Base-by-base conservation (phyloP, 2,113 vertebrate genomes). In the Balaenoptera acutorostrata region DNA sequence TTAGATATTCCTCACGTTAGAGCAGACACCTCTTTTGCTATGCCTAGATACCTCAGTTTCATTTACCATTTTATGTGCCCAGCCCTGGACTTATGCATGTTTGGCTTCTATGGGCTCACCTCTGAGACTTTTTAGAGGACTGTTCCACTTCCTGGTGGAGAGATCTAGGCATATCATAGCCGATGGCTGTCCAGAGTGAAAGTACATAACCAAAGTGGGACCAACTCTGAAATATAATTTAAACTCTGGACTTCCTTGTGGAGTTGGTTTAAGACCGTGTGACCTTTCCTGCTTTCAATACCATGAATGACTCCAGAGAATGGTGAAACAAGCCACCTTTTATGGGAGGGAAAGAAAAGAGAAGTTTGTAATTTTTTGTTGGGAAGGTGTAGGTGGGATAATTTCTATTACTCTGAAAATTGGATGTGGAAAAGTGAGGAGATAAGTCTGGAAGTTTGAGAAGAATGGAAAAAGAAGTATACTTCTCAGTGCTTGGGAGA, bases 91-190 rank as follows among this genome's bases (percentile, higher is more conserved):
- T 57, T 75, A 25, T 9, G 12, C 36, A 17, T 23, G 25, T 11
- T 36, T 75, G 44, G 3, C 27, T 55, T 27, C 14, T 75, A 2
- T 23, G 8, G 18, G 6, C 18, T 90, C 12, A 68, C 17, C 17
- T 39, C 6, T 77, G 66, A 78, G 78, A 25, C 31, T 61, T 90
- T 86, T 88, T 33, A 90, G 57, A 86, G 33, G 20, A 82, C 23
- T 15, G 11, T 25, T 59, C 20, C 6, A 41, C 20, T 0, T 29
- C 5, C 27, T 20, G 23, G 1, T 75, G 8, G 13, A n/a, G 2
- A 77, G 7, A 59, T 5, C 1, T 12, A 41, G 20, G 20, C 20
- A 44, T 49, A 29, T 2, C 20, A 20, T n/a, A 63, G 36, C 8
- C 4, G 5, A 12, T 52, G 20, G 63, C 14, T 66, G 5, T 36